Evolutionary conservation across 2,113 vertebrate species (phyloP).

Genomic region (Tyto alba): DNA sequence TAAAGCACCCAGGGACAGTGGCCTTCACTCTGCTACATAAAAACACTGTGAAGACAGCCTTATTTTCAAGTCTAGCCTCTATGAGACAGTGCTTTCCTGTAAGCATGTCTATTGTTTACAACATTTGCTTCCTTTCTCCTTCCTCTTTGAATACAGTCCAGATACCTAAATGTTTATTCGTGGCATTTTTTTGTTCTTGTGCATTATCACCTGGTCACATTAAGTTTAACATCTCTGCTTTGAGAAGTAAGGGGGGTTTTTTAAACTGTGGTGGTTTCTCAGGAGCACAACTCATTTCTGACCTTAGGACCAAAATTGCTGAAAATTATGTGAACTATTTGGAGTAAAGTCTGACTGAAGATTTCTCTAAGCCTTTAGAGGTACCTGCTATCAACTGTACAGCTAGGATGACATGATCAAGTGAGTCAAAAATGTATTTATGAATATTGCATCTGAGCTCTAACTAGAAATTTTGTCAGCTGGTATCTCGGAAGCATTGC

Average conservation of each 20-base stretch:
- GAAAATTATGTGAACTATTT: background rate
- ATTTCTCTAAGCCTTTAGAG: background rate
- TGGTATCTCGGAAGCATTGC: background rate
- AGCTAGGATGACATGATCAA: background rate
- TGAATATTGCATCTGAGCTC: background rate
- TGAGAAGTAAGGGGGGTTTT: background rate
- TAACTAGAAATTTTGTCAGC: background rate
- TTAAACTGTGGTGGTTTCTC: background rate
- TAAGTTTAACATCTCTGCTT: background rate
- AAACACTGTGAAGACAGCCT: accelerated
- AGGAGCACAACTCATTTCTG: background rate
- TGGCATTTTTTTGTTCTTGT: background rate
- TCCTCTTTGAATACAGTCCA: background rate
- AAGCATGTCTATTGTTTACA: background rate
- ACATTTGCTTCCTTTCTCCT: background rate
- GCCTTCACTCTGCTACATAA: background rate
- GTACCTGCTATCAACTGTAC: background rate
- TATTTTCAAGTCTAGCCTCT: background rate
- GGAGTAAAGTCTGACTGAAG: background rate
- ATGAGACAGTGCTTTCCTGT: background rate
- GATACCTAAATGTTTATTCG: accelerated
- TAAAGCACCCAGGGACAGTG: background rate
- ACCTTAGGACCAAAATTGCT: background rate
- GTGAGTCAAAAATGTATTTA: background rate
- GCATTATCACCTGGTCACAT: background rate